These are phyloP conservation scores for Diorhabda carinulata DNA, from an alignment of 1,140 invertebrate species.

Conservation along the genomic window DNA sequence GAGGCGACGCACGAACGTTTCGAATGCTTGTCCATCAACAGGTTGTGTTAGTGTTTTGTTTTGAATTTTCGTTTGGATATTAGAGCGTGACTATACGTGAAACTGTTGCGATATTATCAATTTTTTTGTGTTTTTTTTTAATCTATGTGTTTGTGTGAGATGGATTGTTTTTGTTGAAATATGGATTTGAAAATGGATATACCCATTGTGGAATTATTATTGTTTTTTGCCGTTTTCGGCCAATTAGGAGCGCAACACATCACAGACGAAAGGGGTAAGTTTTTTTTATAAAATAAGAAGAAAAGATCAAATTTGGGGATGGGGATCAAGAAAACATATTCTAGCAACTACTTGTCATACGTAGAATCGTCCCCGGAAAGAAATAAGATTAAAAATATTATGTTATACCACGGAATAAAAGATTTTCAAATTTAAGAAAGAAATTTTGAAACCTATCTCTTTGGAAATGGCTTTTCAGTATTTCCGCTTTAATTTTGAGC, in stretches of 20 bases:
- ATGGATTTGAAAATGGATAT: slow-evolving; percentile 4
- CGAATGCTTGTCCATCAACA: background rate
- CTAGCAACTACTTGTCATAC: too few relatives aligned
- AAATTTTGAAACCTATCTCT: too few relatives aligned
- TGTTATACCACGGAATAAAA: too few relatives aligned
- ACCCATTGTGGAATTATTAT: background rate
- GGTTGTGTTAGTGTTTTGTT: background rate
- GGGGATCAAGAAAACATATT: too few relatives aligned
- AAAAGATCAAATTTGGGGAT: too few relatives aligned
- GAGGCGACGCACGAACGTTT: background rate
- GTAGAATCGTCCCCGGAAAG: too few relatives aligned
- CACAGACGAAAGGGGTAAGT: slow-evolving; percentile 8
- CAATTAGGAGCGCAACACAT: background rate
- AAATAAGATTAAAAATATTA: too few relatives aligned
- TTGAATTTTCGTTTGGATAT: background rate
- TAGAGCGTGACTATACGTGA: background rate
- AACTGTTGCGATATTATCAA: background rate
- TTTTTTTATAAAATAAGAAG: background rate
- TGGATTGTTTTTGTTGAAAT: background rate
- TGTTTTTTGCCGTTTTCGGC: background rate
- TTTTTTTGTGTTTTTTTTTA: background rate
- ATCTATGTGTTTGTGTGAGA: background rate
- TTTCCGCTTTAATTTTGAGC: too few relatives aligned
- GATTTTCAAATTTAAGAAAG: too few relatives aligned
- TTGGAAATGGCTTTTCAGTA: too few relatives aligned